Base-by-base conservation (phyloP, 2,113 vertebrate genomes). In the Pseudopipra pipra region DNA sequence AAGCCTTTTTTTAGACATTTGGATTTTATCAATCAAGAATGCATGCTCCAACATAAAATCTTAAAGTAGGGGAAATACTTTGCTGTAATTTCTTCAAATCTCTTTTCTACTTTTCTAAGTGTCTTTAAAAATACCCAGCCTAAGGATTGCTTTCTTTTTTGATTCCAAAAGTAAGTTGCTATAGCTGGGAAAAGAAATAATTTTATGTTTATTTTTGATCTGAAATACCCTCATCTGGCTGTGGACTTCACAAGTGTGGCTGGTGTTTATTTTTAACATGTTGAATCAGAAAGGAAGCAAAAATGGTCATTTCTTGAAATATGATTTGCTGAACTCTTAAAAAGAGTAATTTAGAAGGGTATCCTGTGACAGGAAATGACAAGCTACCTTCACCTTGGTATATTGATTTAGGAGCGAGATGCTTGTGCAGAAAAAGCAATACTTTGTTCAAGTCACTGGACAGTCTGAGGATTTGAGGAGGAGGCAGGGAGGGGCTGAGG, bases 401-500 rank as follows among this genome's bases (percentile, higher is more conserved):
- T 63, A 89, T 87, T 96, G 93, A 86, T 89, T 95, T 90, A 91
- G 95, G 95, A 94, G 86, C 87, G 86, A 97, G 87, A 91, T 25
- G 85, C 91, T 94, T 85, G 77, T 1, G 24, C 91, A 89, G 98
- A 98, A 97, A 98, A 98, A 98, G 96, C 89, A 96, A 85, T 93
- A 95, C 97, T 98, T 98, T 98, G 97, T 94, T 95, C 66, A 77
- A 97, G 95, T 68, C 92, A 97, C 96, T 73, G 87, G 97, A 92
- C 96, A 96, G 97, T 59, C 85, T 95, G 96, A 97, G 97, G 93
- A 96, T 97, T 82, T 83, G 95, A 72, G 93, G 89, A 95, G 92
- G 63, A 90, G 75, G 56, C 55, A 94, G 96, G 97, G 97, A 98
- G 97, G 93, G 96, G 91, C 86, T 92, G 78, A 89, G 78, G 82